Conservation (phyloP, 2,888 invertebrate species). For the Subacronicta megacephala region DNA sequence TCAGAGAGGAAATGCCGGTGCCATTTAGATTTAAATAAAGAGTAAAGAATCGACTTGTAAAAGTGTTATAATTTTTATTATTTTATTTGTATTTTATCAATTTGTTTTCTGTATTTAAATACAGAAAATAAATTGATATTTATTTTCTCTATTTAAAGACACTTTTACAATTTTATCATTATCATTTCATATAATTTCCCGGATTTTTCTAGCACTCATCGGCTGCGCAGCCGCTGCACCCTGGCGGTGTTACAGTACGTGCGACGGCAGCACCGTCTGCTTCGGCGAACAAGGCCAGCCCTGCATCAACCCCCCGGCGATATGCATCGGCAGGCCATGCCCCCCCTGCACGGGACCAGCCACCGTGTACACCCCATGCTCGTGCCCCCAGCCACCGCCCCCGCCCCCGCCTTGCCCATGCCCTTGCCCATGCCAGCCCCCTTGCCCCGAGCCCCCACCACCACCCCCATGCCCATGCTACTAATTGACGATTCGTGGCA, state of each 20-base stretch:
- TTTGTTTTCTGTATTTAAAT: too few relatives aligned
- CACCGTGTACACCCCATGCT: slow-evolving; percentile 66
- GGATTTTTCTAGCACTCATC: slow-evolving; percentile 65
- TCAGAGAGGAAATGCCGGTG: too few relatives aligned
- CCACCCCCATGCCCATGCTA: slow-evolving; percentile 24
- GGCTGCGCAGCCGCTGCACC: slow-evolving; percentile 70
- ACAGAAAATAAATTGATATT: too few relatives aligned
- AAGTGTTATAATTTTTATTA: too few relatives aligned
- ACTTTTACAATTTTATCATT: too few relatives aligned
- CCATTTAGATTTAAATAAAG: too few relatives aligned
- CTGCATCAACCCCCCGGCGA: slow-evolving; percentile 62
- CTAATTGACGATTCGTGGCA: slow-evolving; percentile 9
- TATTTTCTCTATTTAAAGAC: too few relatives aligned
- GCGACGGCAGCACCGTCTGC: slow-evolving; percentile 71
- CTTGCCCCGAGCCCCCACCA: slow-evolving; percentile 14
- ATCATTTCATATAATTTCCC: too few relatives aligned
- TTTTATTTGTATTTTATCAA: too few relatives aligned
- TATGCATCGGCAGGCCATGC: slow-evolving; percentile 56
- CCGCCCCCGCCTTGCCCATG: slow-evolving; percentile 16
- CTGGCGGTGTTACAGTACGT: slow-evolving; percentile 69
- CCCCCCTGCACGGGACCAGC: slow-evolving; percentile 70
- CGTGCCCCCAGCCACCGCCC: slow-evolving; percentile 39
- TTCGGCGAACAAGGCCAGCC: slow-evolving; percentile 65
- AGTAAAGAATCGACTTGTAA: too few relatives aligned
- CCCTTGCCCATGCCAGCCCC: slow-evolving; percentile 4